These are phyloP conservation scores for Venusia cambrica DNA, from an alignment of 2,888 invertebrate genomes.

Conservation along the genomic window DNA sequence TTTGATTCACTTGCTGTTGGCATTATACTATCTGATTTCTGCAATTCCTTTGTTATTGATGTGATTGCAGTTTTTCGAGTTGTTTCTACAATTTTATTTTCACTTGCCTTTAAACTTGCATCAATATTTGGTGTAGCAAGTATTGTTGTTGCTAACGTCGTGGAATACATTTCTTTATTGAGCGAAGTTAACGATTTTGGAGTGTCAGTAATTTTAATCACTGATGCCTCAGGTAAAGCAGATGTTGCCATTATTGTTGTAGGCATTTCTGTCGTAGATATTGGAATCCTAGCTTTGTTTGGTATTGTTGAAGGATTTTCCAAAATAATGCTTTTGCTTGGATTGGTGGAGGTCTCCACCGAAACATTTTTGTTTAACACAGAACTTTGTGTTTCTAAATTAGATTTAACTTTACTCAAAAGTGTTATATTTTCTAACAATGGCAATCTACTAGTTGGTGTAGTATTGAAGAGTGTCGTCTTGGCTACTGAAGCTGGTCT, in stretches of 20 bases:
- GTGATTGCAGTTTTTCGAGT: not conserved
- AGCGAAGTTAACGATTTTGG: not conserved
- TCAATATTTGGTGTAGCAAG: constrained; percentile 17
- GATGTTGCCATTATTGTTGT: constrained; percentile 3
- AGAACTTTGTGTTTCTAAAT: constrained; percentile 1
- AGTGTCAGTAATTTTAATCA: not conserved
- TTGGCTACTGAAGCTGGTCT: constrained; percentile 25
- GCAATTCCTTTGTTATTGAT: constrained; percentile 1
- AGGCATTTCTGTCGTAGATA: constrained; percentile 14
- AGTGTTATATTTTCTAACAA: constrained; percentile 9
- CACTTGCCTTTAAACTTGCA: constrained; percentile 6
- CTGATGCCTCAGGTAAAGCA: not conserved
- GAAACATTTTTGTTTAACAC: constrained; percentile 2
- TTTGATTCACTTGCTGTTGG: constrained; percentile 9
- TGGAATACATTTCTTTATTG: not conserved
- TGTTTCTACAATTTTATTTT: constrained; percentile 1
- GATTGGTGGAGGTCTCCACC: too few species aligned
- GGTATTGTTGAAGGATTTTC: constrained; percentile 2
- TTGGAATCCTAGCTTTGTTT: constrained; percentile 7
- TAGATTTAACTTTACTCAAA: constrained; percentile 1
- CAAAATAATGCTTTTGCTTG: too few species aligned
- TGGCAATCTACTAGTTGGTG: constrained; percentile 12
- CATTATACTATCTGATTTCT: constrained; percentile 7
- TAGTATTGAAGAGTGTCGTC: constrained; percentile 16
- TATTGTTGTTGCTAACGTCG: constrained; percentile 7